phyloP scores from a whole-genome alignment of 2,888 invertebrate species.

The Nomada fabriciana region DNA sequence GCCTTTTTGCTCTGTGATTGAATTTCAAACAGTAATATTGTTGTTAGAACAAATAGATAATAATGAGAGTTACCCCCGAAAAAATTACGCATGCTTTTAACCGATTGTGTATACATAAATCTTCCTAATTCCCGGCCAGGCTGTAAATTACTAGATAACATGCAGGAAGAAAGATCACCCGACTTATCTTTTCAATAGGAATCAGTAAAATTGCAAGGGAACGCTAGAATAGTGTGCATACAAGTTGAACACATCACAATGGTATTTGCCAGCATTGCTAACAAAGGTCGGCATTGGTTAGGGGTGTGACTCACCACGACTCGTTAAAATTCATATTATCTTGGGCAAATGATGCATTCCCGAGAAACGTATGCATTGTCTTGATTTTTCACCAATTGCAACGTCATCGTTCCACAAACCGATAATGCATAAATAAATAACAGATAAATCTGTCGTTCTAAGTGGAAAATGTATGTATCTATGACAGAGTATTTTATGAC shows the following conservation, averaged over 20 bases:
- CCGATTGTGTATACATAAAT: neutral
- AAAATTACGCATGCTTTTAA: slow-evolving; percentile 22
- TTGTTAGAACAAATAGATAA: no score
- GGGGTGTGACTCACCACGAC: slow-evolving; percentile 48
- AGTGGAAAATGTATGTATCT: neutral
- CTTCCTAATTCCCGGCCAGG: neutral
- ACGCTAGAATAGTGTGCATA: slow-evolving; percentile 17
- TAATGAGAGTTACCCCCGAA: neutral
- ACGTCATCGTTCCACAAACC: neutral
- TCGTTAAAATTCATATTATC: slow-evolving; percentile 11
- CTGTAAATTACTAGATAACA: slow-evolving; percentile 12
- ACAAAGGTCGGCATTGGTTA: slow-evolving; percentile 49
- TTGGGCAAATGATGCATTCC: neutral
- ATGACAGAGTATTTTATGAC: no score
- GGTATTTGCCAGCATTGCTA: slow-evolving; percentile 47
- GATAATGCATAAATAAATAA: neutral
- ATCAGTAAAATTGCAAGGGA: slow-evolving; percentile 53
- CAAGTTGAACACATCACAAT: slow-evolving; percentile 39
- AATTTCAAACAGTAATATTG: no score
- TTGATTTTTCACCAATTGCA: slow-evolving; percentile 1
- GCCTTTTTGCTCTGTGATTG: no score
- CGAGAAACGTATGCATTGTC: neutral
- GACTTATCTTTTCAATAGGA: slow-evolving; percentile 51
- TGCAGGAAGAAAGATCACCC: neutral
- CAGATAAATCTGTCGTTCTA: neutral